Base-by-base conservation (phyloP, 2,888 invertebrate species). In the Euproctis similis region DNA sequence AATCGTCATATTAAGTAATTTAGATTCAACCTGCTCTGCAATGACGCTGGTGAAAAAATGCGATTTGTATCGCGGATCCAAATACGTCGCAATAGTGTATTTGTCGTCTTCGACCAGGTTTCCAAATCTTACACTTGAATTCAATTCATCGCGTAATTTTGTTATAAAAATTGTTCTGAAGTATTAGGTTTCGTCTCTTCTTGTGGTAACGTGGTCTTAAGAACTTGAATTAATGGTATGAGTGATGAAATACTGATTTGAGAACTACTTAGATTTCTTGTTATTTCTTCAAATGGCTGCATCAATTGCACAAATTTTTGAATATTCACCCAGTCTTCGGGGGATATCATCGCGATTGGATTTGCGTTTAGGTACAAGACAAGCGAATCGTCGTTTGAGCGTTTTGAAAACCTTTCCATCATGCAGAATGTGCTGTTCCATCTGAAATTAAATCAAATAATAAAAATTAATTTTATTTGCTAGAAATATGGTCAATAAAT, bases 181-280 rank as follows among this genome's bases (percentile, higher is more conserved):
- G 37, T 39, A 31, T 37, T 14, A 37, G 34, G 35, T 38, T 39
- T 36, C 12, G 25, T 23, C 34, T 36, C 40, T 36, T 39, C 32
- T 36, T 36, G 31, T 34, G 36, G 36, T 34, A 42, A 42, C 13
- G 36, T 36, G 28, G 30, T 29, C 30, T 14, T 30, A 26, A 36
- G 34, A 36, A 34, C 36, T 24, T 14, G 14, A 14, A 31, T 21
- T 9, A 39, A 22, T 26, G 47, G 45, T 21, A 48, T 48, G 9
- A 48, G 45, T 28, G 43, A 46, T 24, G 46, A 46, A 16, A 48
- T 46, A 28, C 40, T 25, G 21, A 29, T 33, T 40, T 34, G 31
- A 40, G 36, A 21, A 40, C 30, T 34, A 29, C 47, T 51, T 34
- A 47, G 17, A 34, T 33, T 42, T 31, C 29, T 18, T 39, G 35